These are phyloP conservation scores for Protonibea diacanthus DNA, from an alignment of 2,797 vertebrate genomes.

Conservation along the genomic window DNA sequence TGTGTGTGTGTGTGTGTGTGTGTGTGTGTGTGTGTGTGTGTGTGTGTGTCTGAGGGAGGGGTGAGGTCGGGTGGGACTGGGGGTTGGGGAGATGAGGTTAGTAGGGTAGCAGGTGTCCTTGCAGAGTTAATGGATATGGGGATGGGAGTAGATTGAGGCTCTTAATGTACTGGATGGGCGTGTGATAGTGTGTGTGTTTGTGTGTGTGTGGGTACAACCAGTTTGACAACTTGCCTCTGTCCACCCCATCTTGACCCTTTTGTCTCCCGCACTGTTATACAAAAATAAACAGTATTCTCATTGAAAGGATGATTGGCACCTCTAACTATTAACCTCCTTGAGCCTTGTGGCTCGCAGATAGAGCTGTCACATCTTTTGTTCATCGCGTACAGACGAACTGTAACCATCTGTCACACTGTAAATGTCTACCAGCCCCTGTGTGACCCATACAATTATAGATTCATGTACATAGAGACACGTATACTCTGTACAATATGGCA, in stretches of 20 bases:
- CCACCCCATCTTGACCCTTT: neutral
- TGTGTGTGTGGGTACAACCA: constrained; percentile 8
- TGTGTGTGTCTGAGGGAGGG: constrained; percentile 2
- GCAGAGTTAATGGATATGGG: constrained; percentile 74
- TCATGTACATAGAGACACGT: neutral
- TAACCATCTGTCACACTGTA: constrained; percentile 45
- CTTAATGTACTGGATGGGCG: constrained; percentile 44
- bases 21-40: constrained; percentile 47
- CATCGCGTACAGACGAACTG: constrained; percentile 20
- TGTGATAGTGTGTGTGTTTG: constrained; percentile 1
- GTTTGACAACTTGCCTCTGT: constrained; percentile 27
- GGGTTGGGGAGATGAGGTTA: constrained; percentile 58
- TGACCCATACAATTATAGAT: neutral
- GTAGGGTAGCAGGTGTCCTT: constrained; percentile 81
- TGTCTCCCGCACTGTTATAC: constrained; percentile 26
- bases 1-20: constrained; percentile 22
- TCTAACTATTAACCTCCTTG: constrained; percentile 10
- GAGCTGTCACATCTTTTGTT: constrained; percentile 15
- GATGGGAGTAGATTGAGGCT: constrained; percentile 49
- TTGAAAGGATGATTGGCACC: constrained; percentile 11
- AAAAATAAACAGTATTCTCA: neutral
- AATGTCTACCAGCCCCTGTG: constrained; percentile 17
- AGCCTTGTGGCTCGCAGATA: neutral
- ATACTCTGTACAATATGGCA: neutral
- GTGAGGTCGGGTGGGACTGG: constrained; percentile 23